Percentiles rank a stretch among this genome's conserved stretches.
phyloP scores from a whole-genome alignment of 2,113 vertebrate species.

The Telmatochromis brachygnathus region DNA sequence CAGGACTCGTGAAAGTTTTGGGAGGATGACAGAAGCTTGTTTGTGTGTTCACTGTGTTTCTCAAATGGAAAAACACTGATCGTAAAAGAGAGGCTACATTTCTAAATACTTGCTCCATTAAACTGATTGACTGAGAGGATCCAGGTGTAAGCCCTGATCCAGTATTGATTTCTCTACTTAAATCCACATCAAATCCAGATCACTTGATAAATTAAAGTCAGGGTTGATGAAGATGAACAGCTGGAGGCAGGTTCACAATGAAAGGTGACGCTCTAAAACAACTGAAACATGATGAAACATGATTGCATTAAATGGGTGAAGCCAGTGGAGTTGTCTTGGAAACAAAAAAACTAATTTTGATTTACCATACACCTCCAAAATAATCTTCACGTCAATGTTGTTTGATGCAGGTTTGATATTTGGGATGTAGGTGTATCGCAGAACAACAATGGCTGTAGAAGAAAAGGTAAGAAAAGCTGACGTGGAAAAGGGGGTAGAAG shows the following conservation, averaged over 20 bases:
- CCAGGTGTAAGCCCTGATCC: conserved; percentile 24
- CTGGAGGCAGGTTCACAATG: background rate
- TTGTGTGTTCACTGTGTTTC: background rate
- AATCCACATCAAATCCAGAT: conserved; percentile 26
- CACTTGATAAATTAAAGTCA: conserved; percentile 23
- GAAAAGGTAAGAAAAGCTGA: background rate
- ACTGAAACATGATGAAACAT: background rate
- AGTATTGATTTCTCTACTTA: conserved; percentile 16
- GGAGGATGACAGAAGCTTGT: conserved; percentile 9
- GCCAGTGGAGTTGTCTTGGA: background rate
- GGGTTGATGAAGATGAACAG: conserved; percentile 12
- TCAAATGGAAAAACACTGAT: background rate
- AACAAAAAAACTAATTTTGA: background rate
- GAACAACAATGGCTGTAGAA: background rate
- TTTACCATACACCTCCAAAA: background rate
- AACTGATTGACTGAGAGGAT: conserved; percentile 38
- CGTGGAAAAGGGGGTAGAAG: background rate
- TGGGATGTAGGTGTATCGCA: background rate
- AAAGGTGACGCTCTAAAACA: background rate
- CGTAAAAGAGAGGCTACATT: background rate
- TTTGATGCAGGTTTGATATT: background rate
- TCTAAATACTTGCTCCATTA: conserved; percentile 29
- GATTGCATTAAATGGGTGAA: background rate
- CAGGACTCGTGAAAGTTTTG: background rate
- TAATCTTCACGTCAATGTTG: rapidly evolving